Evolutionary conservation across 92 coral and sea anemone genomes (phyloP), one percentile per base, ranked within the genome.

Genomic region (Phenganax stokvisi): DNA sequence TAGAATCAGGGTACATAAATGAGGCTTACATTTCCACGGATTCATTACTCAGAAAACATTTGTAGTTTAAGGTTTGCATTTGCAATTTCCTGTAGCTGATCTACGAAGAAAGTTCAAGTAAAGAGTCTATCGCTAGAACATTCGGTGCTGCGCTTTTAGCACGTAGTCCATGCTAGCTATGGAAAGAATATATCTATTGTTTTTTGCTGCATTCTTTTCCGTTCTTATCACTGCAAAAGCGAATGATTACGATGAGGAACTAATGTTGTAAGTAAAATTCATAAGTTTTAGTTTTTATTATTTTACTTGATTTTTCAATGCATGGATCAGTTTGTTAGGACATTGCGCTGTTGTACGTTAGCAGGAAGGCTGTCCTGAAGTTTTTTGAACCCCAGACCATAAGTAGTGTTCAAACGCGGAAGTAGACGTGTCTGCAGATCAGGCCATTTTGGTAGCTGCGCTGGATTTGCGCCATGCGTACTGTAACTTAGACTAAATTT

Each of bases 131-230:
- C 73, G 7, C 15, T 53, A 28, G 47, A 37, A n/a, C 37, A 30
- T 15, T 13, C 54, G 9, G 73, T 68, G 73, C 16, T 30, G 52
- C 47, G 73, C 73, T 53, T 30, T 68, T 68, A 53, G 73, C 73
- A 29, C 73, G 53, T 68, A 30, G 13, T 30, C 54, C 73, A 29
- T 68, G 73, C 13, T 68, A n/a, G 15, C 16, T 37, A 68, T 68
- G 73, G 73, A 37, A 53, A 68, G 54, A 68, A 68, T 52, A 16
- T 68, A 37, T 68, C 73, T 68, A 30, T 37, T 68, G 54, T 68
- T 68, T 68, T 68, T 37, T 30, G 73, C 47, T 37, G 16, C 47
- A 68, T 68, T 9, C 0, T 37, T 10, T 68, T 68, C 47, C 73
- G 73, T 30, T 68, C 47, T 68, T 37, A 37, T 53, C 73, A 37